Evolutionary conservation across 2,113 vertebrate genomes (phyloP), one percentile per base, ranked within the genome.

Genomic region (Leptodactylus fuscus): DNA sequence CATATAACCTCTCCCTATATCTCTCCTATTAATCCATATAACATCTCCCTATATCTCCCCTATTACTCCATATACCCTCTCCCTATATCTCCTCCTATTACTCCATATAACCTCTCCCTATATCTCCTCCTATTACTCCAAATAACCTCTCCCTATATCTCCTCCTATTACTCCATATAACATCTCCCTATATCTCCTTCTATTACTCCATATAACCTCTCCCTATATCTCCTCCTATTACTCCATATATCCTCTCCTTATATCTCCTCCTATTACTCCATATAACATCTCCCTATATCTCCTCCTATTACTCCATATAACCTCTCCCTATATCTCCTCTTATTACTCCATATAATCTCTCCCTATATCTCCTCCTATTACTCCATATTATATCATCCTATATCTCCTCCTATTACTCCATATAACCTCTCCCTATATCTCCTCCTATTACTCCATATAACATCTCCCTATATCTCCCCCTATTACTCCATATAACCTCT

Each of bases 11-110:
- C 65, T 5, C 69, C 9, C 49, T 78, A 55, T 78, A 55, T 51
- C 29, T 78, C 15, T 55, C 49, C 24, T 55, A 78, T 78, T 29
- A n/a, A 48, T 49, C 75, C n/a, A 78, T 78, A 78, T 53, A 78
- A 78, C 29, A 4, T 20, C 48, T 24, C 0, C 2, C 62, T 67
- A 18, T 67, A 67, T 67, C 29, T 67, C 13, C 62, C 58, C 24
- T 62, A 62, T 62, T 62, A 62, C 58, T 27, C 46, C 48, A 53
- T 78, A 78, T 78, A 53, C 34, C 75, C 20, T 71, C 67, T 48
- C 32, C 65, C 36, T 71, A 71, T 71, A 71, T 71, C 67, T 71
- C 67, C 67, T 41, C 34, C 32, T 41, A 71, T 71, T 71, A 71
- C 67, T 71, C 67, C 18, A 71, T 71, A 71, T 71, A 38, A 41